Evolutionary conservation across 2,888 invertebrate genomes (phyloP), one percentile per base, ranked within the genome.

Genomic region (Aphodius granarius): DNA sequence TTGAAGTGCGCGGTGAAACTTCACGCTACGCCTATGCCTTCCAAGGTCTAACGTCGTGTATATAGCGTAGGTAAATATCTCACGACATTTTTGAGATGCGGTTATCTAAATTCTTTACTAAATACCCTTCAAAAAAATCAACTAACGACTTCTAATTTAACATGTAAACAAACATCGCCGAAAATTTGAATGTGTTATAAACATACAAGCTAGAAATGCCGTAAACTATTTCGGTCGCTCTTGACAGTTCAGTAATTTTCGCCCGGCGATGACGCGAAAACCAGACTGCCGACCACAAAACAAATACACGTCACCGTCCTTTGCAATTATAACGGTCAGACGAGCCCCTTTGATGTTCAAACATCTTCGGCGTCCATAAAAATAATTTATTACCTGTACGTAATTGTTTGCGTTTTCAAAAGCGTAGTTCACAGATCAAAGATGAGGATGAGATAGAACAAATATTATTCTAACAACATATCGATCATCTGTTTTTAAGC

Each of bases 281-380:
- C 65, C 21, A 68, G 22, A 68, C 20, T 21, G 21, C 68, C 20
- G 21, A 68, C 68, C 21, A 20, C 68, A 22, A 18, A 20, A 20
- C 43, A 43, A 43, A 43, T 13, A 43, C 43, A 21, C 19, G 9
- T 20, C 21, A 22, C 68, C n/a, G 20, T 68, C 22, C 21, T n/a
- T n/a, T 16, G 68, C 68, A 68, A 68, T 68, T 68, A 20, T 68
- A 19, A 16, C 21, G 6, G 20, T 68, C 19, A 68, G 22, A 68
- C 18, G 68, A 4, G 6, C 20, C 18, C 20, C 68, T 20, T 68
- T 68, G 68, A 68, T 21, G 68, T 68, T 43, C 68, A 20, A 20
- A 22, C 68, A 19, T 20, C 68, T 68, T 68, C 16, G 68, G 20
- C 20, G 68, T 20, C 68, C 20, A 68, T 68, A 68, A 68, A 68